Evolutionary conservation across 2,797 vertebrate species (phyloP), one percentile per base, ranked within the genome.

Genomic region (Vultur gryphus): DNA sequence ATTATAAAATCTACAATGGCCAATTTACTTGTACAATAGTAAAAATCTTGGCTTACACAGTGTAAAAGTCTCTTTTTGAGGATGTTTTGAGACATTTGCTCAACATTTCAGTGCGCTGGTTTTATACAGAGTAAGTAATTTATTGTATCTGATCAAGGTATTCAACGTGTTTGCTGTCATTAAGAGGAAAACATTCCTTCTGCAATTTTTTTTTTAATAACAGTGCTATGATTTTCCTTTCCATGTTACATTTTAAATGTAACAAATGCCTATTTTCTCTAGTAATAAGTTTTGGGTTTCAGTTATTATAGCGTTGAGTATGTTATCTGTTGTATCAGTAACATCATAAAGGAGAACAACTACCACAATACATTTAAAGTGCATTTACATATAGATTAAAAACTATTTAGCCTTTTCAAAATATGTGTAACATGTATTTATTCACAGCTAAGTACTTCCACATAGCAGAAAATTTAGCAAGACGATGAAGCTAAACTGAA

Each of bases 341-440:
- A 75, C 16, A 80, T 65, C 87, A 51, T 33, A 67, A 89, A 76
- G 21, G 28, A 67, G 67, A 90, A 89, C 17, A 64, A 78, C 41
- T 0, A 33, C 21, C n/a, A 55, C 31, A 84, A 86, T 78, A 77
- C n/a, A 55, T 87, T 84, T 89, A 81, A 82, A 66, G 28, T 11
- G 1, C 39, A 97, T 96, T 97, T 97, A 87, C 93, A 96, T 92
- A 93, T 76, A 96, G 84, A 97, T 96, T 95, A 96, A 93, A 95
- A 94, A 83, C 61, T 90, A 94, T 93, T 97, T 88, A 79, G 62
- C 37, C 17, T 88, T 89, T 93, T 65, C 43, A 93, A 92, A 96
- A 95, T 87, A 66, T 55, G 20, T 5, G 4, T 33, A 78, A 90
- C 15, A 15, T 64, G n/a, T 69, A 89, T 91, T 96, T 96, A 90